Evolutionary conservation across 2,113 vertebrate genomes (phyloP).

Genomic region (Mus spicilegus): DNA sequence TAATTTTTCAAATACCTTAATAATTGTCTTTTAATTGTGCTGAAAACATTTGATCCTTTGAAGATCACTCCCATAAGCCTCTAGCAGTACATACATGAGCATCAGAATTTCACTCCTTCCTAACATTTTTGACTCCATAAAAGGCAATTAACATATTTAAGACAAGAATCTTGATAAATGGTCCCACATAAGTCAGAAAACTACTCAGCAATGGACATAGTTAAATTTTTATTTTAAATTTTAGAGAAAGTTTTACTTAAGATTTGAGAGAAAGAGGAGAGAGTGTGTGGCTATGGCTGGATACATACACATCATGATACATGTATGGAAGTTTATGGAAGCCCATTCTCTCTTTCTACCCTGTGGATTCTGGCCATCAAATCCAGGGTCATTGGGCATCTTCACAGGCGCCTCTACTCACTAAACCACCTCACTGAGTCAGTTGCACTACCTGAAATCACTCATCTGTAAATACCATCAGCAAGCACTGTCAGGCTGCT

Average conservation of each 20-base stretch:
- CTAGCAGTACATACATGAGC: not conserved
- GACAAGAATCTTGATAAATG: not conserved
- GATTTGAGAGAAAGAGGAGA: not conserved
- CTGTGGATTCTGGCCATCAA: not conserved
- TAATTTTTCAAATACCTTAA: conserved; percentile 54
- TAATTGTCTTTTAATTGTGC: conserved; percentile 24
- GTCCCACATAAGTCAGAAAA: conserved; percentile 38
- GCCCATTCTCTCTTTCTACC: too few relatives aligned
- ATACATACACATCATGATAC: not conserved
- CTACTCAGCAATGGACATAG: not conserved
- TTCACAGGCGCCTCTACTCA: too few relatives aligned
- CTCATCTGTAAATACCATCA: not conserved
- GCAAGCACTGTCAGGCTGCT: not conserved
- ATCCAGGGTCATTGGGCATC: not conserved
- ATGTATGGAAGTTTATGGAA: not conserved
- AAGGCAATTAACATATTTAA: conserved; percentile 47
- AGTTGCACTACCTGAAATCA: not conserved
- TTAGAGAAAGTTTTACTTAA: too few relatives aligned
- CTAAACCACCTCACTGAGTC: not conserved
- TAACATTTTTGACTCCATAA: conserved; percentile 53
- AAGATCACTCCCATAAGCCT: conserved; percentile 3
- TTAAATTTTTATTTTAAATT: not conserved
- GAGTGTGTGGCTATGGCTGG: not conserved
- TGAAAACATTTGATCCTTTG: conserved; percentile 42
- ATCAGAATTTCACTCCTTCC: conserved; percentile 41